These are phyloP conservation scores for Pecten maximus DNA, from an alignment of 2,888 invertebrate species.

Conservation along the genomic window DNA sequence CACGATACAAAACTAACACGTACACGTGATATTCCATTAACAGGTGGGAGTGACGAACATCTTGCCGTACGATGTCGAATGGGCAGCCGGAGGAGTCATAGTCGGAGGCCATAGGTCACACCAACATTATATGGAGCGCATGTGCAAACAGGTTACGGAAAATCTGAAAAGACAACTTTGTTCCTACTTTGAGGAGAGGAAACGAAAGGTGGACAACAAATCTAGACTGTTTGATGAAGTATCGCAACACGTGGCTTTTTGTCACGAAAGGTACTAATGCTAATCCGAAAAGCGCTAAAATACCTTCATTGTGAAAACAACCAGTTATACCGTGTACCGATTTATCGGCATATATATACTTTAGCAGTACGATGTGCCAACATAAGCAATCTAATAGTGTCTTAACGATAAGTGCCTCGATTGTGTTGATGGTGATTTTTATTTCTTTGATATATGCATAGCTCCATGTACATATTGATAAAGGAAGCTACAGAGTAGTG, in stretches of 20 bases:
- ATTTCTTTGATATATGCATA: no score
- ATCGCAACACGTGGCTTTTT: conserved; percentile 73
- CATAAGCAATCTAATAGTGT: no score
- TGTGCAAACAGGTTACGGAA: conserved; percentile 71
- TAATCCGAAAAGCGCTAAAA: no score
- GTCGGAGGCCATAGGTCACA: conserved; percentile 69
- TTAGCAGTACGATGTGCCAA: no score
- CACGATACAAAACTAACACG: no score
- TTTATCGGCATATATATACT: no score
- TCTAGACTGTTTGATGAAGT: conserved; percentile 72
- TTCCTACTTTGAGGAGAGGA: conserved; percentile 56
- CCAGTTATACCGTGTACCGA: no score
- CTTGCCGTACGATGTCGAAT: conserved; percentile 65
- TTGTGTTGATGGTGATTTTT: no score
- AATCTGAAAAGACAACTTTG: conserved; percentile 60
- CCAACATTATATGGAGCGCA: conserved; percentile 72
- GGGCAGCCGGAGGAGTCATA: conserved; percentile 72
- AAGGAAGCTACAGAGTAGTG: no score
- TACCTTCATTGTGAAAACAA: no score
- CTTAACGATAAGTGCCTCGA: no score
- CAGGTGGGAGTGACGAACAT: conserved; percentile 65
- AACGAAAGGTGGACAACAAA: conserved; percentile 55
- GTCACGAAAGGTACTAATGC: conserved; percentile 72
- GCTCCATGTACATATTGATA: no score
- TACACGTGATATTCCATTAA: not conserved